A percentile compares a stretch with the other conserved stretches of the same genome.
Evolutionary conservation across 2,797 vertebrate genomes (phyloP).

Genomic region (Aldrovandia affinis): DNA sequence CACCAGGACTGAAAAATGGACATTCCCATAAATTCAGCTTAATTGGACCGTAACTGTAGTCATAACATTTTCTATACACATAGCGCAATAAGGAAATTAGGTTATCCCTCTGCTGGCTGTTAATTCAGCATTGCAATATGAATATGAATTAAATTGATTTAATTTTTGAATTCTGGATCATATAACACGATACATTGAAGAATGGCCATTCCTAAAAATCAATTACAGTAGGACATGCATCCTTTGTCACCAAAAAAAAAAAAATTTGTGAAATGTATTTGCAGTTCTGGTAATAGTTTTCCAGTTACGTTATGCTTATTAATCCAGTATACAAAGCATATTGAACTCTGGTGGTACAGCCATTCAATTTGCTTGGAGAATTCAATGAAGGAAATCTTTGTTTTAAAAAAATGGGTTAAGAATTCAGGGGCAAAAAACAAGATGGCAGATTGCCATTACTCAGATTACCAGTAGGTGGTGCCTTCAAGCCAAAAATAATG

Average conservation of each 20-base stretch:
- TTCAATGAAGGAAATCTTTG: constrained; percentile 13
- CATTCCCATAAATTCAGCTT: neutral
- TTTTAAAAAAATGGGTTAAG: neutral
- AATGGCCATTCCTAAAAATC: neutral
- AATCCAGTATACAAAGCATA: neutral
- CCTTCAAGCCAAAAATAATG: constrained; percentile 20
- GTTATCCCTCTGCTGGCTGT: neutral
- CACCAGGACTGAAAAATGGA: neutral
- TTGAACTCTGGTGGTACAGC: neutral
- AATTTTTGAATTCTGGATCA: neutral
- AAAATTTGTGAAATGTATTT: constrained; percentile 7
- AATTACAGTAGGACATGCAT: neutral
- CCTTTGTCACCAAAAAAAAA: neutral
- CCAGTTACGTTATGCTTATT: neutral
- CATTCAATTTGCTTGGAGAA: neutral
- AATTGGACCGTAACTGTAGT: neutral
- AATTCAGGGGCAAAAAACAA: constrained; percentile 28
- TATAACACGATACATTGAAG: neutral
- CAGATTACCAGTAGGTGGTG: constrained; percentile 40
- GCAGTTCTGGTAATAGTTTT: neutral
- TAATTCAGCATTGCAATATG: neutral
- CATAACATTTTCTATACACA: neutral
- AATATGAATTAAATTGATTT: neutral
- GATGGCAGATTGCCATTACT: constrained; percentile 42
- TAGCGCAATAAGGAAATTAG: neutral